Base-by-base conservation (phyloP, 2,888 invertebrate species). In the Tridacna crocea region DNA sequence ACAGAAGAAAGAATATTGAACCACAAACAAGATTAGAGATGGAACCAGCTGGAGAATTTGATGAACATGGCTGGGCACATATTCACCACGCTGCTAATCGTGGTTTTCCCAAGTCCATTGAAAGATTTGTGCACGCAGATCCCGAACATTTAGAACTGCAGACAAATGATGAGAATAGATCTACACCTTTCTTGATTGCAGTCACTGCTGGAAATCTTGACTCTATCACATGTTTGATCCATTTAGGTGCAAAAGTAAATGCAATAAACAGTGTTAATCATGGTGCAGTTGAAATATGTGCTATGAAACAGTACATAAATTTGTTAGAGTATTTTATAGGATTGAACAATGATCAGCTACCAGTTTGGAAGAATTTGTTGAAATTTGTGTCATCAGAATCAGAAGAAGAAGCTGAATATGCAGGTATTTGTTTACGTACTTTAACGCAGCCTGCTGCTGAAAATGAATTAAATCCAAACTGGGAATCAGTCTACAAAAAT, bases 21-120 rank as follows among this genome's bases (percentile, higher is more conserved):
- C 36, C 55, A 36, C 46, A 70, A 55, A 55, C 19, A 15, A 19
- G 55, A 58, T 17, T 26, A 19, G 63, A 36, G 12, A 81, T 84
- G 84, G 85, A 85, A 22, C 84, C 84, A 13, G 74, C 75, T 51
- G 88, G 86, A 58, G 93, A 94, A 46, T 88, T 90, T 58, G 94
- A 94, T 85, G 92, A 93, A 75, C 89, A 90, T 68, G 94, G 94
- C 17, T 94, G 94, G 94, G 93, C 91, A 47, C 93, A 93, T 80
- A 92, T 94, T 77, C 94, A 94, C 85, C 92, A 92, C 74, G 94
- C 94, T 47, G 93, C 94, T 55, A 92, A 90, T 80, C 83, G 92
- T 8, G 94, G 94, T n/a, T 94, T 92, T 82, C 87, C 92, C 24
- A 93, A 93, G 83, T 93, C 94, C 24, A 85, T 94, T n/a, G 93